These are phyloP conservation scores for Phoebastria nigripes DNA, from an alignment of 2,797 vertebrate species.

Conservation along the genomic window DNA sequence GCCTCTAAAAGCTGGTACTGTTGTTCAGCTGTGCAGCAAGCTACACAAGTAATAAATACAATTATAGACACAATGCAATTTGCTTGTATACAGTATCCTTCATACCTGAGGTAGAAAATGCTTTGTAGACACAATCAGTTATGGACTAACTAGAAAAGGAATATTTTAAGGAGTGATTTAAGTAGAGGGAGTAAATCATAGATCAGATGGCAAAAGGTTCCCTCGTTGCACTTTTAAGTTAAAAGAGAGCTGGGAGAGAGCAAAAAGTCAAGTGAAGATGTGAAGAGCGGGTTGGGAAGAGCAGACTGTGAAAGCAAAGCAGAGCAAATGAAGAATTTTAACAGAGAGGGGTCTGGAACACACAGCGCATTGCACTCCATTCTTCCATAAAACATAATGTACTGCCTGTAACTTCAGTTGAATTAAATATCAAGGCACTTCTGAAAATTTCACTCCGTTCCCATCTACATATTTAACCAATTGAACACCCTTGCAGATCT, in stretches of 20 bases:
- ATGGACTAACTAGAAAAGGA: background rate
- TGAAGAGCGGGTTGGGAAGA: background rate
- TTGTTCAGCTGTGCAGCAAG: background rate
- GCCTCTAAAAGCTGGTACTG: background rate
- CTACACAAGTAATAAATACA: background rate
- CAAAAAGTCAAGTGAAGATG: background rate
- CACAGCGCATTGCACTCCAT: background rate
- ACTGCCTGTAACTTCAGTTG: background rate
- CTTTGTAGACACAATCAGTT: background rate
- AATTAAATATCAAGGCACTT: background rate
- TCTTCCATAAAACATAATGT: background rate
- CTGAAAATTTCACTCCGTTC: background rate
- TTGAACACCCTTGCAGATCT: background rate
- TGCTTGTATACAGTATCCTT: background rate
- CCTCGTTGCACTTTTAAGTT: background rate
- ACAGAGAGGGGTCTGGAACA: background rate
- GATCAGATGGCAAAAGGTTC: background rate
- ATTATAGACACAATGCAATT: background rate
- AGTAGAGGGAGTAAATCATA: background rate
- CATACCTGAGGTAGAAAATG: background rate
- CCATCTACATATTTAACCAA: background rate
- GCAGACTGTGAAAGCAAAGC: background rate
- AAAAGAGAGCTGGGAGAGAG: background rate
- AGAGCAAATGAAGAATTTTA: background rate
- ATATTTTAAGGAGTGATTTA: background rate